Percentiles rank a stretch among this genome's conserved stretches.
phyloP scores from a whole-genome alignment of 2,797 vertebrate genomes.

The Alosa sapidissima region DNA sequence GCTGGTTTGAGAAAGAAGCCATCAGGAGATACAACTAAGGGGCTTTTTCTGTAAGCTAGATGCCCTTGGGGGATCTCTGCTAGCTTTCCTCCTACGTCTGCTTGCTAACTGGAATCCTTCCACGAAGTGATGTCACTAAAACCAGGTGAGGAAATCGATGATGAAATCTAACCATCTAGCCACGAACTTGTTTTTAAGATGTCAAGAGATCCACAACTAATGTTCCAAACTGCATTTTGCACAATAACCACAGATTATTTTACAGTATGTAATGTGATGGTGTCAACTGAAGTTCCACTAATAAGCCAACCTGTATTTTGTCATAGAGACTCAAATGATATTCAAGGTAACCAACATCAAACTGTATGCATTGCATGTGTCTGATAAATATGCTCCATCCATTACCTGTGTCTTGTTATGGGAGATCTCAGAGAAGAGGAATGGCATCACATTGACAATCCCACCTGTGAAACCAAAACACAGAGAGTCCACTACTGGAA shows the following conservation, averaged over 20 bases:
- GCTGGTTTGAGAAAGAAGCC: neutral
- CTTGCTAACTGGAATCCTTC: neutral
- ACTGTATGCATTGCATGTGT: neutral
- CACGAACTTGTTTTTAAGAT: neutral
- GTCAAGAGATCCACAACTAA: neutral
- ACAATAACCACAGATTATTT: neutral
- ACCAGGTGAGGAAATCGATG: neutral
- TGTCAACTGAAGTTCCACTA: neutral
- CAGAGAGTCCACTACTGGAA: neutral
- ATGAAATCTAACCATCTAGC: neutral
- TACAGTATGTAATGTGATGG: neutral
- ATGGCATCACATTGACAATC: constrained; percentile 75
- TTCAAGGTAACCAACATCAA: neutral
- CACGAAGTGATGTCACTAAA: neutral
- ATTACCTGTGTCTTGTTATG: constrained; percentile 70
- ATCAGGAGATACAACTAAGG: neutral
- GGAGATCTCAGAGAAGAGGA: constrained; percentile 73
- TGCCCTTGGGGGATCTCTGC: neutral
- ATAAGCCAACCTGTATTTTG: neutral
- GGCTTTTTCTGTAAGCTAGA: neutral
- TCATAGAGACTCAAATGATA: neutral
- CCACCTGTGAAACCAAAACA: constrained; percentile 61
- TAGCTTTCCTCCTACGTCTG: neutral
- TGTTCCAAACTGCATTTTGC: neutral
- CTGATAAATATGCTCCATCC: neutral